Base-by-base conservation (phyloP, 2,888 invertebrate genomes). In the Cataglyphis rosenhaueri region DNA sequence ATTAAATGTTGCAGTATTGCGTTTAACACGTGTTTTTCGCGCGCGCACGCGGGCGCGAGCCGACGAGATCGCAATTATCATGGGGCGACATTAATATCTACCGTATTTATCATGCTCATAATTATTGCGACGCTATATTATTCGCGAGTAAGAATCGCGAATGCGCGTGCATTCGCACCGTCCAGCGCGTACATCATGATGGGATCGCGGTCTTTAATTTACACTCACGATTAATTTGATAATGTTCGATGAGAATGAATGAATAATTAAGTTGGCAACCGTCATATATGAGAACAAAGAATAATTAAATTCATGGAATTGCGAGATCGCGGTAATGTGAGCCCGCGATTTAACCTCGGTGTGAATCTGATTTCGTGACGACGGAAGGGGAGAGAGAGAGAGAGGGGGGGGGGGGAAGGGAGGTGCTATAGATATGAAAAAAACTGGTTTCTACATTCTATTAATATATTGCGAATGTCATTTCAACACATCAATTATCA, bases 1-100 rank as follows among this genome's bases (percentile, higher is more conserved):
- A 66, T 76, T 84, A 82, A 59, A 78, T 75, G 82, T 84, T 82
- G 81, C 70, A 66, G 41, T 82, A 57, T 52, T 79, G 84, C 81
- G 79, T 84, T 84, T 73, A 83, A 79, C 87, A 87, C 83, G 86
- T 83, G 83, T 86, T 83, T 84, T 64, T 68, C 81, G 57, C 86
- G 86, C 86, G 74, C 61, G 52, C 74, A 35, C 48, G 48, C 48
- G 70, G 57, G 62, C 15, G 10, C 66, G 68, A 41, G 65, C 38
- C 81, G 38, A 68, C 59, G 32, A 38, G 83, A 70, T 87, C 76
- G 75, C 74, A 84, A 85, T 87, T 87, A 87, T 64, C 38, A 29
- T n/a, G 48, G 9, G 32, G 62, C 41, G 74, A 81, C 84, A 66
- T 66, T 83, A 74, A 78, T 65, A 78, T 87, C 70, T 66, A 29